Conservation (phyloP, 2,797 vertebrate genomes). For the Emys orbicularis region DNA sequence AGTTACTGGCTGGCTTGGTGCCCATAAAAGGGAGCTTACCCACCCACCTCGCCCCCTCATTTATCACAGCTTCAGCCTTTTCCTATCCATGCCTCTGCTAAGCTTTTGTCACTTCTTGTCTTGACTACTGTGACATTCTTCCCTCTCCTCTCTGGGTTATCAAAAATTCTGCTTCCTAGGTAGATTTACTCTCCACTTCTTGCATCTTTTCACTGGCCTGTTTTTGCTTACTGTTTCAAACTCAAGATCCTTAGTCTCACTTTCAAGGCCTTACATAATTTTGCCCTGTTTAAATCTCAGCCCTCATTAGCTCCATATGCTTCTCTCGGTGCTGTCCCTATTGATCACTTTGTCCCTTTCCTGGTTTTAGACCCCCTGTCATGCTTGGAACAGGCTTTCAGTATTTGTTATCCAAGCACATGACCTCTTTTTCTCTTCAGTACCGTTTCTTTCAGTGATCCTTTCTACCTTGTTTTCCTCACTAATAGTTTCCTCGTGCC, state of each 20-base stretch:
- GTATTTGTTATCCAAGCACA: not conserved
- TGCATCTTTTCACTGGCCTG: not conserved
- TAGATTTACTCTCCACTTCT: not conserved
- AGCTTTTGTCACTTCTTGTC: not conserved
- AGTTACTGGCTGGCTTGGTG: too few species aligned
- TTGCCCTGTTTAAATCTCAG: not conserved
- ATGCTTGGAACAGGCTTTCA: not conserved
- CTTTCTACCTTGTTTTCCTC: not conserved
- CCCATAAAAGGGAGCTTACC: too few species aligned
- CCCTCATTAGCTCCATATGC: not conserved
- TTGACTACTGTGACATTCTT: not conserved
- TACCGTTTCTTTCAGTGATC: not conserved
- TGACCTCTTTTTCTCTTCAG: not conserved
- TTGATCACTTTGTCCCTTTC: not conserved
- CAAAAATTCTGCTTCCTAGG: not conserved
- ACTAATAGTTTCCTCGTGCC: not conserved
- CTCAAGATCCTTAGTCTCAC: not conserved
- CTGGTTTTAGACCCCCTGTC: not conserved
- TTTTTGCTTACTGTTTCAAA: not conserved
- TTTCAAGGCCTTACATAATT: not conserved
- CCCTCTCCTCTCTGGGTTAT: not conserved
- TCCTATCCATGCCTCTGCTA: not conserved
- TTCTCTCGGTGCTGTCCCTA: not conserved
- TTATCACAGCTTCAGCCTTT: not conserved
- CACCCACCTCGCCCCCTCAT: too few species aligned